phyloP scores from a whole-genome alignment of 2,888 invertebrate genomes.

The Caenorhabditis sinica region DNA sequence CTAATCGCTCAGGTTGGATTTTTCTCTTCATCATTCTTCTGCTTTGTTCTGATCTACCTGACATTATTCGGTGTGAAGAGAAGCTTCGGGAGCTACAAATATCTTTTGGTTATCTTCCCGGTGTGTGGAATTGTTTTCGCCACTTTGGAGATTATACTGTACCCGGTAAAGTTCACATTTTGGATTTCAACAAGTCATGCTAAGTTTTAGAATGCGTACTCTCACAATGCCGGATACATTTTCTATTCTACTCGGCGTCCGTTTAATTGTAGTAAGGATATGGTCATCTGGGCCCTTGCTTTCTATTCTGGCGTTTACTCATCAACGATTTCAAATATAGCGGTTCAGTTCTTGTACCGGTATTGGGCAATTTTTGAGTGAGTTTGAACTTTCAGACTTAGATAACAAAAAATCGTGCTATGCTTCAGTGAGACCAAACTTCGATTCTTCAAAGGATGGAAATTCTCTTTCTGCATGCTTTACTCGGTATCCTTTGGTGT shows the following conservation, averaged over 20 bases:
- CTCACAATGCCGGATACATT: conserved; percentile 16
- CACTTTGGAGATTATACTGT: not conserved
- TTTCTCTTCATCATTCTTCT: not conserved
- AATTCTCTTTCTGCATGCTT: not conserved
- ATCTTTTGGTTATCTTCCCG: not conserved
- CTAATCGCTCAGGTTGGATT: conserved; percentile 1
- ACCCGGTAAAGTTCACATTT: not conserved
- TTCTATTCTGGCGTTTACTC: not conserved
- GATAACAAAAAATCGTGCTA: too few relatives aligned
- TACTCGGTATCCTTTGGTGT: not conserved
- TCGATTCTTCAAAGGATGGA: not conserved
- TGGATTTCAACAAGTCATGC: too few relatives aligned
- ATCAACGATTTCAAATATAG: not conserved
- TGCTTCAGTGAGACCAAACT: not conserved
- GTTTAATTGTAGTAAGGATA: not conserved
- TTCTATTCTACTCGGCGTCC: not conserved
- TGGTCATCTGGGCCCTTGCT: not conserved
- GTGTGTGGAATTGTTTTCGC: not conserved
- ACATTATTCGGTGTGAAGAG: not conserved
- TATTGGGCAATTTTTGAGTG: conserved; percentile 16
- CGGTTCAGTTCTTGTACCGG: conserved; percentile 8
- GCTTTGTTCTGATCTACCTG: not conserved
- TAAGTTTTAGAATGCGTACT: conserved; percentile 8
- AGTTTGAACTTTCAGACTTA: too few relatives aligned
- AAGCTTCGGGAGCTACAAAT: not conserved